These are phyloP conservation scores for Cordylochernes scorpioides DNA, from an alignment of 2,888 invertebrate genomes.

Conservation along the genomic window DNA sequence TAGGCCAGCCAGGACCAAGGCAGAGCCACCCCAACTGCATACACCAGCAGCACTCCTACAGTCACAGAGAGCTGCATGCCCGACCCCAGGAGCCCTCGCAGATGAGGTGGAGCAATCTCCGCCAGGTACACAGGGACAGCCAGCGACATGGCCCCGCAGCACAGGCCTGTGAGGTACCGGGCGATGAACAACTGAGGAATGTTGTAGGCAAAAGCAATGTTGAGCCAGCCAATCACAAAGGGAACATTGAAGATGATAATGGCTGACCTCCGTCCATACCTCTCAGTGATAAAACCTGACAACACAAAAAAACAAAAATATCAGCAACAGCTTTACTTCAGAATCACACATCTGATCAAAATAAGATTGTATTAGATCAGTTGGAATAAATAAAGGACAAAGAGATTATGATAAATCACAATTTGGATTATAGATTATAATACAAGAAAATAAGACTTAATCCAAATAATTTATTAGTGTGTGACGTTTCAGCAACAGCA, in stretches of 20 bases:
- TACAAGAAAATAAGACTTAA: too few species aligned
- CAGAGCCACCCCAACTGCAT: constrained; percentile 8
- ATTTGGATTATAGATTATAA: too few species aligned
- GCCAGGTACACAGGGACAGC: constrained; percentile 12
- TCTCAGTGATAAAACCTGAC: constrained; percentile 7
- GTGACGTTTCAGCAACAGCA: too few species aligned
- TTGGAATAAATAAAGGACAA: background rate
- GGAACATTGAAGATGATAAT: constrained; percentile 16
- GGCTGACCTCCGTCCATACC: constrained; percentile 7
- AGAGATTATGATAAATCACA: too few species aligned
- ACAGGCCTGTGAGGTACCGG: constrained; percentile 10
- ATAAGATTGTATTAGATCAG: background rate
- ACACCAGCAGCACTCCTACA: constrained; percentile 10
- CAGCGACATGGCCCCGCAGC: constrained; percentile 11
- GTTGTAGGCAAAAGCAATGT: constrained; percentile 15
- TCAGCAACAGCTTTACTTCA: too few species aligned
- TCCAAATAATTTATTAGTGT: too few species aligned
- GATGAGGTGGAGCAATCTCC: constrained; percentile 12
- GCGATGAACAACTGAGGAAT: constrained; percentile 10
- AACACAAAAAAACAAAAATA: constrained; percentile 1
- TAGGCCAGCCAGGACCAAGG: constrained; percentile 10
- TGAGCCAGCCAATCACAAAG: constrained; percentile 19
- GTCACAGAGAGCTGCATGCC: constrained; percentile 12
- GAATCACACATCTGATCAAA: too few species aligned
- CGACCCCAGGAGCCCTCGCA: constrained; percentile 13